A percentile compares a stretch with the other conserved stretches of the same genome.
Conservation (phyloP, 2,113 vertebrate species). For the Phylloscopus trochilus region DNA sequence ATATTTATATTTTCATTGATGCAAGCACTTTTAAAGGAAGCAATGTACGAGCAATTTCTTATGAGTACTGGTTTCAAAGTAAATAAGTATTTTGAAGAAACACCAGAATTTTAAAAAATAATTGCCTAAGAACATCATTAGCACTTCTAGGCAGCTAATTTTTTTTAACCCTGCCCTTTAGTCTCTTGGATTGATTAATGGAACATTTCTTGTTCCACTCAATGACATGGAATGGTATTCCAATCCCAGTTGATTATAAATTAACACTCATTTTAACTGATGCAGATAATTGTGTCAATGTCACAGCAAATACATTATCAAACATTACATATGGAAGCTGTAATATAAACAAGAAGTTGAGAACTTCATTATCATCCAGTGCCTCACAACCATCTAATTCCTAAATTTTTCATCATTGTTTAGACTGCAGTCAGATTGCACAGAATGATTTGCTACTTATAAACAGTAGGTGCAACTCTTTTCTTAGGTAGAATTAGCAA, state of each 20-base stretch:
- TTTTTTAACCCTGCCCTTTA: not conserved
- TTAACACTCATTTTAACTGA: slow-evolving; percentile 16
- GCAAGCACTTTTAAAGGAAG: not conserved
- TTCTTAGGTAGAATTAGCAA: not conserved
- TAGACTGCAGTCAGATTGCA: not conserved
- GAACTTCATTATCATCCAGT: not conserved
- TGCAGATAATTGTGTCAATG: not conserved
- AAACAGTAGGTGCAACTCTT: not conserved
- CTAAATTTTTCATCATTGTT: not conserved
- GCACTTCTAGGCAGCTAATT: not conserved
- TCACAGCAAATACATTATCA: slow-evolving; percentile 18
- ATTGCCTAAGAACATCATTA: not conserved
- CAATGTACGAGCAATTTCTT: not conserved
- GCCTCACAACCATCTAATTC: not conserved
- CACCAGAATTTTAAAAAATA: not conserved
- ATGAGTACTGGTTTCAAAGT: not conserved
- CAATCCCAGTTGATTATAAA: not conserved
- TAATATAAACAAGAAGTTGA: slow-evolving; percentile 24
- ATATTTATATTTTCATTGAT: not conserved
- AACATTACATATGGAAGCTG: not conserved
- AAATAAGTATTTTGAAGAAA: not conserved
- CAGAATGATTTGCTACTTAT: not conserved
- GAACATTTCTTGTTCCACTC: not conserved
- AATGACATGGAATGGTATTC: not conserved
- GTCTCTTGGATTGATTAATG: slow-evolving; percentile 7